Percentiles rank a stretch among this genome's conserved stretches.
Evolutionary conservation across 2,113 vertebrate genomes (phyloP).

Genomic region (Orycteropus afer): DNA sequence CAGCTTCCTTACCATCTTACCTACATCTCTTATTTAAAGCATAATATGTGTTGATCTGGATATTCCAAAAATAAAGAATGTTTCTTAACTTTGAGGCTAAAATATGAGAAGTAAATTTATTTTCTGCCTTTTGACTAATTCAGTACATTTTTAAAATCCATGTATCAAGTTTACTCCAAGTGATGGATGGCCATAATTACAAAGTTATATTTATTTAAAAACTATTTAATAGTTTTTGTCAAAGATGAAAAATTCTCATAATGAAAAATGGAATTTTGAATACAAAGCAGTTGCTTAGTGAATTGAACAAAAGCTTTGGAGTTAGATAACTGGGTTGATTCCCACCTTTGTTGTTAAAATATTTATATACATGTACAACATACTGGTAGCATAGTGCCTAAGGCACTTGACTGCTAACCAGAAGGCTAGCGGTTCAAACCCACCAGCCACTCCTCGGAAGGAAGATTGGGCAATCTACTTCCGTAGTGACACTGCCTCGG

Average conservation of each 20-base stretch:
- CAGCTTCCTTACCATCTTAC: neutral
- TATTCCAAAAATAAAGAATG: constrained; percentile 17
- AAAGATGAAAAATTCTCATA: neutral
- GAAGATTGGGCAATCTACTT: no score
- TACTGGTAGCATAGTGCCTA: no score
- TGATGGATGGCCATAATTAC: neutral
- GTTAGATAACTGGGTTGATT: neutral
- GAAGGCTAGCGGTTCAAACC: no score
- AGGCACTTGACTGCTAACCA: no score
- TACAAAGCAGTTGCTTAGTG: neutral
- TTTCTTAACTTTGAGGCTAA: constrained; percentile 9
- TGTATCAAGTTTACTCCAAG: neutral
- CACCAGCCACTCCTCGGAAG: no score
- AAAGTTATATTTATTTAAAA: constrained; percentile 24
- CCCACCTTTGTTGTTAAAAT: neutral
- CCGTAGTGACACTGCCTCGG: no score
- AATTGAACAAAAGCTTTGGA: neutral
- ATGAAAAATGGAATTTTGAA: neutral
- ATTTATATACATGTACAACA: neutral
- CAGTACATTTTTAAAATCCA: neutral
- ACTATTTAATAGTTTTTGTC: constrained; percentile 3
- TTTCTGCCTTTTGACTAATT: constrained; percentile 31
- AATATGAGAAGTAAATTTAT: neutral
- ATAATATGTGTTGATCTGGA: neutral
- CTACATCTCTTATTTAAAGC: neutral